Evolutionary conservation across 2,888 invertebrate genomes (phyloP).

Genomic region (Epirrhoe alternata): DNA sequence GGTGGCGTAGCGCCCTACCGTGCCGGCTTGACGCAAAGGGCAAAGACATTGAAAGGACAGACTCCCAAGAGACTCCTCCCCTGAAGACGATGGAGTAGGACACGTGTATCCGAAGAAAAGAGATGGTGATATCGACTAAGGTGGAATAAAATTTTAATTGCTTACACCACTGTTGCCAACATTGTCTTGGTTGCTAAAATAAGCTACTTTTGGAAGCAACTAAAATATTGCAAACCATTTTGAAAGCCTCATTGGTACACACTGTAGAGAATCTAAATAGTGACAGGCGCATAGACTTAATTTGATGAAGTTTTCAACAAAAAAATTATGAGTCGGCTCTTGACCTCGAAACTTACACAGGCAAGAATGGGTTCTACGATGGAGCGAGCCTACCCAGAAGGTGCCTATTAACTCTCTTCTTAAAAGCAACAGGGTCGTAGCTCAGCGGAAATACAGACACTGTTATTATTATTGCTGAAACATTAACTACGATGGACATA

Average conservation of each 20-base stretch:
- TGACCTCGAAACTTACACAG: too few species aligned
- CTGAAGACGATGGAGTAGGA: slow-evolving; percentile 78
- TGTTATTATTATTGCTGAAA: too few species aligned
- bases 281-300: not conserved
- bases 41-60: slow-evolving; percentile 87
- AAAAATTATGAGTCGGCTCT: too few species aligned
- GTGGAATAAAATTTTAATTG: slow-evolving; percentile 85
- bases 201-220: not conserved
- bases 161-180: slow-evolving; percentile 43
- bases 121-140: slow-evolving; percentile 73
- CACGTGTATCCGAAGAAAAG: slow-evolving; percentile 63
- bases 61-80: slow-evolving; percentile 87
- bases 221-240: too few species aligned
- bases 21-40: slow-evolving; percentile 83
- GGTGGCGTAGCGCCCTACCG: slow-evolving; percentile 72
- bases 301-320: not conserved
- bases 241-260: too few species aligned
- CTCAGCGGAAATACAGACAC: too few species aligned
- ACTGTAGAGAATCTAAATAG: too few species aligned
- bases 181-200: not conserved
- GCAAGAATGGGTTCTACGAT: too few species aligned
- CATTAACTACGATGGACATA: too few species aligned
- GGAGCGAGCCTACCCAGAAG: too few species aligned
- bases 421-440: too few species aligned
- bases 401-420: too few species aligned